A percentile compares a stretch with the other conserved stretches of the same genome.
Conservation (phyloP, 2,113 vertebrate genomes). For the Trematocara unimaculatum region DNA sequence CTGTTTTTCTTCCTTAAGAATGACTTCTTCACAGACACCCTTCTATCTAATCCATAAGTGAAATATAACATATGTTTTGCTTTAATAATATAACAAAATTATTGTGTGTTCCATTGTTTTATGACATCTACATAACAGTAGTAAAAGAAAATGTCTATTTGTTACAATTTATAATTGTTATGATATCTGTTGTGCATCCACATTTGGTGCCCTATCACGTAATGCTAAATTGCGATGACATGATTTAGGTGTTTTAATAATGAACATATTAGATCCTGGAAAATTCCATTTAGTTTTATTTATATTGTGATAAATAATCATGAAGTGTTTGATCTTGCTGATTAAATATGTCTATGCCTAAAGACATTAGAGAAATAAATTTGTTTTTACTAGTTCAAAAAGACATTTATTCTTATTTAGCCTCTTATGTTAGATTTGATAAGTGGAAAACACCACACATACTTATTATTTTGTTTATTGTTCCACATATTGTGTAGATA, state of each 20-base stretch:
- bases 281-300: neutral
- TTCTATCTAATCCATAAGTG: neutral
- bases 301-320: neutral
- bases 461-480: neutral
- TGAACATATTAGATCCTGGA: neutral
- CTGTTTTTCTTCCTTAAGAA: neutral
- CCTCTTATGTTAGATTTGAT: neutral
- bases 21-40: neutral
- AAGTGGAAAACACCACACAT: neutral
- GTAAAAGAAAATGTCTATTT: neutral
- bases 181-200: neutral
- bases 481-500: neutral
- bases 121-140: neutral
- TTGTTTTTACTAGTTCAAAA: neutral
- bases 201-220: neutral
- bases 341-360: neutral
- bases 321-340: neutral
- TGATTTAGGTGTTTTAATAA: neutral
- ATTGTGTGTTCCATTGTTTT: neutral
- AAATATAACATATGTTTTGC: neutral
- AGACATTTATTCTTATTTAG: neutral
- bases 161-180: neutral
- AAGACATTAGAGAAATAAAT: neutral
- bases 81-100: neutral
- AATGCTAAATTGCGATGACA: neutral